Evolutionary conservation across 2,797 vertebrate genomes (phyloP), one percentile per base, ranked within the genome.

Genomic region (Antennarius maculatus): DNA sequence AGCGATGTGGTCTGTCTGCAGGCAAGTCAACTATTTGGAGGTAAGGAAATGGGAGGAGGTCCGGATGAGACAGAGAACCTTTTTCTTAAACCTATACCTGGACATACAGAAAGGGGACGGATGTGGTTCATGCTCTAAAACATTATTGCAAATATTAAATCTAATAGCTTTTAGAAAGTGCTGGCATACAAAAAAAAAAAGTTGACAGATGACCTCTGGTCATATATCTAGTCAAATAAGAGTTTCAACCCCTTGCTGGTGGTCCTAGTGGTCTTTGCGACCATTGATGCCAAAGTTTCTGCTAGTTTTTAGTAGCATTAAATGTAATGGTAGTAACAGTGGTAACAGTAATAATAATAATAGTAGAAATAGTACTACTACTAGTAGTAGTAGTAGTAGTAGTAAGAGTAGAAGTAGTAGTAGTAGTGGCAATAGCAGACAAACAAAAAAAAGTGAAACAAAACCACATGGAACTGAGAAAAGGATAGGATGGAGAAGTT

Each of bases 11-110:
- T 83, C 74, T 77, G 69, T 74, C 69, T 79, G 76, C 64, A 83
- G 62, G 72, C 63, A 11, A 70, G 71, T 67, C 42, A 68, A 74
- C 80, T 70, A 60, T 72, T 82, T 56, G 77, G 79, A 87, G 85
- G 79, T 73, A 74, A 80, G 57, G 80, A 77, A 79, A 82, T 79
- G 76, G 83, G 61, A 80, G 79, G 85, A 81, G 84, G 79, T 79
- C 79, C 76, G 79, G 65, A 78, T 74, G 69, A 87, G 76, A 84
- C 66, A 88, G 69, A 81, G 68, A 34, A 54, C 57, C 81, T 75
- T 86, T 60, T 23, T 53, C 58, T 58, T 5, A 34, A 66, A 79
- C 52, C 50, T 77, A 54, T 51, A 82, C 69, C 65, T 84, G 59
- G n/a, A 77, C 46, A 63, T 77, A 69, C 58, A 82, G 42, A 65